phyloP scores from a whole-genome alignment of 92 coral and sea anemone genomes.

The Pocillopora meandrina region DNA sequence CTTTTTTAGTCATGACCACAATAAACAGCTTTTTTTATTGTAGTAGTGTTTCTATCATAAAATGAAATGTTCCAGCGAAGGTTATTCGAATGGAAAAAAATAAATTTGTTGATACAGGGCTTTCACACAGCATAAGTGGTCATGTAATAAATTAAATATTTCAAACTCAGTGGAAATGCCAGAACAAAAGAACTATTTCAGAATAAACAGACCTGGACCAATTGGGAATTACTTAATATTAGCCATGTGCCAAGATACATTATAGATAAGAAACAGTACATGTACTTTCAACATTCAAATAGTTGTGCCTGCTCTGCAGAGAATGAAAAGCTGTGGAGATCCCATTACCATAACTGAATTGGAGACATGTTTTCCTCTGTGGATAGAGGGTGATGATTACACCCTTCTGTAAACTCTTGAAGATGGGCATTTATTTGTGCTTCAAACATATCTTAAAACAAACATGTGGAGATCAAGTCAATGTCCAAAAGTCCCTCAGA shows the following conservation, averaged over 20 bases:
- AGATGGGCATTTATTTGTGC: no score
- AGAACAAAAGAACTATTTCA: conserved; percentile 18
- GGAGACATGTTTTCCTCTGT: not conserved
- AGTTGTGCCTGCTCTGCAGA: not conserved
- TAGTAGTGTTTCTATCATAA: conserved; percentile 28
- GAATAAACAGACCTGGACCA: conserved; percentile 22
- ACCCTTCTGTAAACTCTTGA: no score
- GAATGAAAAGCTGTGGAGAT: not conserved
- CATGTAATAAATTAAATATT: no score
- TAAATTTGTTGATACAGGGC: not conserved
- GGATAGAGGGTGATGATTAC: no score
- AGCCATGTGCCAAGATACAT: no score
- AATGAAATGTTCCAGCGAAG: conserved; percentile 18
- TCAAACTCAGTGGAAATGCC: no score
- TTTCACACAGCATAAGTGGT: conserved; percentile 26
- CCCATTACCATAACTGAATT: not conserved
- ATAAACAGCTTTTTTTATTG: conserved; percentile 9
- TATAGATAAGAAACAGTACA: not conserved
- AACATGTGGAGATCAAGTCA: conserved; percentile 42
- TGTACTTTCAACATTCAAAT: not conserved
- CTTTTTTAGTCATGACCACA: conserved; percentile 18
- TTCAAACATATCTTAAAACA: conserved; percentile 41
- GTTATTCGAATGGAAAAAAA: conserved; percentile 9
- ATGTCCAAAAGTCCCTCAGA: conserved; percentile 50
- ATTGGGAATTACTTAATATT: not conserved